Evolutionary conservation across 2,888 invertebrate genomes (phyloP).

Genomic region (Falcaria lacertinaria): DNA sequence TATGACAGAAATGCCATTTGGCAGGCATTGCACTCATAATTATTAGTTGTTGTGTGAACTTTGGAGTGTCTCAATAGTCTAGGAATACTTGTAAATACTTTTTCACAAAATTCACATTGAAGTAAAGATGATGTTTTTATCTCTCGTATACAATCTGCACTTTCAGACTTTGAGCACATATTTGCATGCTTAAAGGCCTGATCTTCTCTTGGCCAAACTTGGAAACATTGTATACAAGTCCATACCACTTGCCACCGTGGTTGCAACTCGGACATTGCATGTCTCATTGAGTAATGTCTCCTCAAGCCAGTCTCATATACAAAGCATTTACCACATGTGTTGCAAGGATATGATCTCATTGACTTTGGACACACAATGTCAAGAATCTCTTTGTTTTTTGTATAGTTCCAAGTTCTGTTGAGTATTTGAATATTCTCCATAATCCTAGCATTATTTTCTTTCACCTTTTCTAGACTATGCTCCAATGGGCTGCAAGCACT

Average conservation of each 20-base stretch:
- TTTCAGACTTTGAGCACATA: conserved; percentile 51
- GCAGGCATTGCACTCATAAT: conserved; percentile 82
- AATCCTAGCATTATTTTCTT: conserved; percentile 69
- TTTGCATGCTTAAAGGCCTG: conserved; percentile 55
- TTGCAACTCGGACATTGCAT: conserved; percentile 46
- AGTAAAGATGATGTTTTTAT: conserved; percentile 67
- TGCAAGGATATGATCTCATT: conserved; percentile 56
- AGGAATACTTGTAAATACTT: conserved; percentile 69
- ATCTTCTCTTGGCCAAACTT: conserved; percentile 68
- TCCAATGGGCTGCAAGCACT: conserved; percentile 50
- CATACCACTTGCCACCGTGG: conserved; percentile 71
- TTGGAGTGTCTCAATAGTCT: conserved; percentile 62
- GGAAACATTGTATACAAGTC: conserved; percentile 72
- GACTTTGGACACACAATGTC: conserved; percentile 53
- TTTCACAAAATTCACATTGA: conserved; percentile 73
- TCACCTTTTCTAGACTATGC: conserved; percentile 66
- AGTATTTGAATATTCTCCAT: conserved; percentile 73
- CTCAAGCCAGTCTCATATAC: conserved; percentile 69
- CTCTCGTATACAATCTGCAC: conserved; percentile 48
- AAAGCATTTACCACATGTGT: conserved; percentile 68
- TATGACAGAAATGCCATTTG: conserved; percentile 54
- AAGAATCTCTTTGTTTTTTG: conserved; percentile 65
- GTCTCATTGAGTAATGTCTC: conserved; percentile 60
- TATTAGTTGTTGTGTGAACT: conserved; percentile 81
- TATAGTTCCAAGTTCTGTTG: conserved; percentile 65